These are phyloP conservation scores for Tinea trinotella DNA, from an alignment of 2,888 invertebrate species.

Conservation along the genomic window DNA sequence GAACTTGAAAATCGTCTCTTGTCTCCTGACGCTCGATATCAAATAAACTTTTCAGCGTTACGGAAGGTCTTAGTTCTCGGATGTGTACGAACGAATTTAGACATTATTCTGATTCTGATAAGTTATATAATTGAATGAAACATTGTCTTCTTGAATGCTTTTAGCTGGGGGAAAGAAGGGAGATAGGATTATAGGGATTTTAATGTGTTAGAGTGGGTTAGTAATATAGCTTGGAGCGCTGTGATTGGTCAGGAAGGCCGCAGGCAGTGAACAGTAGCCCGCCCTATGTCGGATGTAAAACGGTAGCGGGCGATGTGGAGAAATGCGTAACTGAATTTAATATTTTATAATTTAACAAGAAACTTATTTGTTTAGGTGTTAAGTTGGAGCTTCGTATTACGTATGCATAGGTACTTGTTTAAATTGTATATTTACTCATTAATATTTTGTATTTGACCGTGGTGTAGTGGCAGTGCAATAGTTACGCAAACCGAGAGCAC, in stretches of 20 bases:
- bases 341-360: neutral
- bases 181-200: conserved; percentile 44
- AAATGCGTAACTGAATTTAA: conserved; percentile 37
- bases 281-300: conserved; percentile 72
- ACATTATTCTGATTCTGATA: conserved; percentile 24
- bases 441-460: no score
- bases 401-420: neutral
- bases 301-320: conserved; percentile 45
- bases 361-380: conserved; percentile 1
- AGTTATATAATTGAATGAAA: conserved; percentile 35
- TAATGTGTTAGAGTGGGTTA: conserved; percentile 39
- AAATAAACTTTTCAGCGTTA: conserved; percentile 56
- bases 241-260: conserved; percentile 74
- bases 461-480: no score
- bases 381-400: neutral
- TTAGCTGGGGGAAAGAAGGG: conserved; percentile 65
- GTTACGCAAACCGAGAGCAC: no score
- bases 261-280: conserved; percentile 73
- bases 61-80: conserved; percentile 45
- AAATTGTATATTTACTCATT: neutral
- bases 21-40: conserved; percentile 69
- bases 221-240: conserved; percentile 68
- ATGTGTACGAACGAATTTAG: neutral
- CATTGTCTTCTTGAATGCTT: conserved; percentile 49
- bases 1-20: conserved; percentile 69